Percentiles rank a stretch among this genome's conserved stretches.
Evolutionary conservation across 2,888 invertebrate genomes (phyloP).

Genomic region (Cepaea hortensis): DNA sequence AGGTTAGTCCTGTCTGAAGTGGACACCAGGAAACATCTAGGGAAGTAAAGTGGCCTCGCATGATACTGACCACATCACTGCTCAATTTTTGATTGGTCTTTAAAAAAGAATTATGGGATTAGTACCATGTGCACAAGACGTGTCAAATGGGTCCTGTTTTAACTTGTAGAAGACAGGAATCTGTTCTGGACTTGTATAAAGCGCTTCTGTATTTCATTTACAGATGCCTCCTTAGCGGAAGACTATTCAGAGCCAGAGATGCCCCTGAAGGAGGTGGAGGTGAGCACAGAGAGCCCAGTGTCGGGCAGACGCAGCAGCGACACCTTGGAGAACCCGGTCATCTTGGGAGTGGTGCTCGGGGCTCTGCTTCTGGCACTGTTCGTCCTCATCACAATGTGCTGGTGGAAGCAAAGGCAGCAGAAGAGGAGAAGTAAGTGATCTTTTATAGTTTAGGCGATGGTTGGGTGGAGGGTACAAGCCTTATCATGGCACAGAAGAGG

Average conservation of each 20-base stretch:
- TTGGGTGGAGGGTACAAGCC: no score
- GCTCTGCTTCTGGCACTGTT: conserved; percentile 71
- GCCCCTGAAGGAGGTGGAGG: neutral
- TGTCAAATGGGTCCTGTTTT: no score
- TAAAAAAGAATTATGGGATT: no score
- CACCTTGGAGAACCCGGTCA: conserved; percentile 68
- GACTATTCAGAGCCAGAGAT: conserved; percentile 6
- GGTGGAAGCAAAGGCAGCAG: conserved; percentile 74
- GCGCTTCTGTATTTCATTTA: neutral
- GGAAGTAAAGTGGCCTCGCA: no score
- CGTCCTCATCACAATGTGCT: conserved; percentile 74
- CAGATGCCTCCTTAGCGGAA: conserved; percentile 2
- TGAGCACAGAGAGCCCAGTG: conserved; percentile 17
- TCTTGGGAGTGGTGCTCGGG: conserved; percentile 74
- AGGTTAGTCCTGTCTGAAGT: no score
- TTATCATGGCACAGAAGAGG: conserved; percentile 58
- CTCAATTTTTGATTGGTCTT: no score
- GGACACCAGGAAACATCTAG: no score
- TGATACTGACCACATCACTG: no score
- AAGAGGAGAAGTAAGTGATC: conserved; percentile 55
- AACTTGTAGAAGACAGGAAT: neutral
- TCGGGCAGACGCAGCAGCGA: conserved; percentile 61
- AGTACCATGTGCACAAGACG: no score
- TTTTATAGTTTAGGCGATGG: no score
- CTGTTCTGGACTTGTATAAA: neutral